A percentile compares a stretch with the other conserved stretches of the same genome.
These are phyloP conservation scores for Penaeus indicus DNA, from an alignment of 1,140 invertebrate genomes.

Conservation along the genomic window DNA sequence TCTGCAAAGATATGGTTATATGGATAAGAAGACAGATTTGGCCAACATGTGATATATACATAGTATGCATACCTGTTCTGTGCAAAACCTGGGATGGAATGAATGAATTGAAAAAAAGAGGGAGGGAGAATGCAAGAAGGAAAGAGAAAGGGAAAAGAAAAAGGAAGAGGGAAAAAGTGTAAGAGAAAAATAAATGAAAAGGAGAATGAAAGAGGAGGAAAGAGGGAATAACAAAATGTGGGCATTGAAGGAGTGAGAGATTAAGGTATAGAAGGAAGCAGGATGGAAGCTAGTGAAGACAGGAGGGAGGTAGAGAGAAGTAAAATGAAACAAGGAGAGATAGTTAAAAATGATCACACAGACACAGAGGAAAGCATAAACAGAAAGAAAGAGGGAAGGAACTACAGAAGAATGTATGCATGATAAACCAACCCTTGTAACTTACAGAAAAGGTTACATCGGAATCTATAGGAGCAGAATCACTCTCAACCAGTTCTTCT, in stretches of 20 bases:
- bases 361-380: background rate
- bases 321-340: background rate
- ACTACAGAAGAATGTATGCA: background rate
- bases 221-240: too few species aligned
- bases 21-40: conserved; percentile 51
- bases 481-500: conserved; percentile 16
- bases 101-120: too few species aligned
- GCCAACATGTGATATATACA: conserved; percentile 50
- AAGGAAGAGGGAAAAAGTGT: too few species aligned
- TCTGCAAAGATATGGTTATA: conserved; percentile 73
- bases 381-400: background rate
- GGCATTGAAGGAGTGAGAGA: too few species aligned
- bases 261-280: background rate
- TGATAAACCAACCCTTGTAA: background rate
- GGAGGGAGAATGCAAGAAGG: background rate
- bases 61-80: conserved; percentile 35
- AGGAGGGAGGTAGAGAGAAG: background rate
- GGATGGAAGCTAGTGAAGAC: background rate
- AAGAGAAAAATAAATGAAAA: too few species aligned
- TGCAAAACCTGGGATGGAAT: conserved; percentile 13
- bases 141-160: background rate
- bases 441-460: conserved; percentile 44
- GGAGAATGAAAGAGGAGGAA: too few species aligned
- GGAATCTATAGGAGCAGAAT: background rate
- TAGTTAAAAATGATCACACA: background rate